Evolutionary conservation across 2,888 invertebrate species (phyloP).

Genomic region (Himalopsyche japonica): DNA sequence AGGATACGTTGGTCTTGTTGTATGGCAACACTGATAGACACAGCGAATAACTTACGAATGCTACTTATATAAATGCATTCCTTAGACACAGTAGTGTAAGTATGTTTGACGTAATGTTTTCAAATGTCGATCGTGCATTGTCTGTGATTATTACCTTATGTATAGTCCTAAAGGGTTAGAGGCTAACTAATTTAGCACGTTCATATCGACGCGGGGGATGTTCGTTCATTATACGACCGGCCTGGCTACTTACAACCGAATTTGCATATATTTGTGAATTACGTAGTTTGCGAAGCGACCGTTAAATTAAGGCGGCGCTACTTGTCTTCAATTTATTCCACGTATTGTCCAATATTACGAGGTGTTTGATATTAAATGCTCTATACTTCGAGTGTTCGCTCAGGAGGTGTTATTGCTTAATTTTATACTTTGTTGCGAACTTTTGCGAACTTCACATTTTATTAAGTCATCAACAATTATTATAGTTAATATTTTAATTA

Average conservation of each 20-base stretch:
- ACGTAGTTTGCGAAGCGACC: constrained; percentile 27
- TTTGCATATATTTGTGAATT: constrained; percentile 33
- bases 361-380: neutral
- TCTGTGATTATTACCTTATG: neutral
- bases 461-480: neutral
- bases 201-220: constrained; percentile 36
- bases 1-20: too few species aligned
- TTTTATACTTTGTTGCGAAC: neutral
- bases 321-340: constrained; percentile 25
- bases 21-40: too few species aligned
- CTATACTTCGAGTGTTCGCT: neutral
- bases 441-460: neutral
- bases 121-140: neutral
- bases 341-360: neutral
- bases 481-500: too few species aligned
- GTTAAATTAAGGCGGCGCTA: constrained; percentile 18
- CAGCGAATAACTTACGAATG: too few species aligned
- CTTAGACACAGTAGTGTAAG: too few species aligned
- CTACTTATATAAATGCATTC: too few species aligned
- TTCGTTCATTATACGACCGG: constrained; percentile 15
- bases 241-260: constrained; percentile 23
- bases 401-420: neutral
- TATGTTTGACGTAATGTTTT: neutral
- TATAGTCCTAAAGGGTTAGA: neutral
- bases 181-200: constrained; percentile 41